phyloP scores from a whole-genome alignment of 2,888 invertebrate genomes.

The Lamellibrachia columna region DNA sequence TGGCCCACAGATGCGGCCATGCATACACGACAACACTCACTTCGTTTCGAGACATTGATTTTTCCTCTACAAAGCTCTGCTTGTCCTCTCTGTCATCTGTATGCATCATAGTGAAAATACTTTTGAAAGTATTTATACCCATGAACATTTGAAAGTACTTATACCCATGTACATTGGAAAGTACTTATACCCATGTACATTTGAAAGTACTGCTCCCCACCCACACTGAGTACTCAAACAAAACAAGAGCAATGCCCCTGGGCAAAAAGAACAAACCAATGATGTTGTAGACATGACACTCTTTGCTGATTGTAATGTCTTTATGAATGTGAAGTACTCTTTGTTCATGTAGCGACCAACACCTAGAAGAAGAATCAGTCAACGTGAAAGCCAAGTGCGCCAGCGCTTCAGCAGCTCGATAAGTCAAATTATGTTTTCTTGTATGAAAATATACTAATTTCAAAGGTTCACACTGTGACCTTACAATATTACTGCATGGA shows the following conservation, averaged over 20 bases:
- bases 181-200: neutral
- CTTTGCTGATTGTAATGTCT: neutral
- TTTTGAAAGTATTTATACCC: neutral
- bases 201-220: neutral
- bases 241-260: neutral
- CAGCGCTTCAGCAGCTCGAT: too few species aligned
- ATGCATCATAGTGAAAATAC: neutral
- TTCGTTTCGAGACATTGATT: too few species aligned
- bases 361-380: constrained; percentile 19
- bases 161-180: neutral
- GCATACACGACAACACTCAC: too few species aligned
- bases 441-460: too few species aligned
- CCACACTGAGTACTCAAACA: neutral
- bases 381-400: too few species aligned
- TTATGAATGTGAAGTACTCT: constrained; percentile 27
- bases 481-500: too few species aligned
- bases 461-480: too few species aligned
- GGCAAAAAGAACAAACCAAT: neutral
- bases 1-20: too few species aligned
- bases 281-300: neutral
- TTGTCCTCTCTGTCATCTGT: neutral
- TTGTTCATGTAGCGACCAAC: constrained; percentile 30
- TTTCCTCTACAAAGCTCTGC: too few species aligned
- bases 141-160: too few species aligned
- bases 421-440: too few species aligned